Conservation (phyloP, 1,140 invertebrate species). For the Tetragonula clypearis region DNA sequence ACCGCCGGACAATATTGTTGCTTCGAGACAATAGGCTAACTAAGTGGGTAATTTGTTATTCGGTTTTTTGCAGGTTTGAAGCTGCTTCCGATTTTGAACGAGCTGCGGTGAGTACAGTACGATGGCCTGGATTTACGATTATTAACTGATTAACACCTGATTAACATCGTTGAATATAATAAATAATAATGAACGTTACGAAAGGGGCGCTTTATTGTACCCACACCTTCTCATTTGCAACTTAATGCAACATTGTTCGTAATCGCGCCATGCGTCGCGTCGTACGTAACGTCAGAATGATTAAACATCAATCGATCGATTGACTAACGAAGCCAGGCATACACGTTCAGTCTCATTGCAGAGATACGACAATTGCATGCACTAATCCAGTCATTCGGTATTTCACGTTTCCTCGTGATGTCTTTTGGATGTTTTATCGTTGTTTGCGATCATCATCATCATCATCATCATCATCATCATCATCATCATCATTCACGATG, state of each 20-base stretch:
- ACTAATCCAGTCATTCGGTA: constrained; percentile 52
- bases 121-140: constrained; percentile 45
- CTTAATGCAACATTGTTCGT: constrained; percentile 50
- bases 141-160: constrained; percentile 67
- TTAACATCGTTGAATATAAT: constrained; percentile 66
- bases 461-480: too few species aligned
- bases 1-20: too few species aligned
- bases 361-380: constrained; percentile 45
- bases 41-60: neutral
- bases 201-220: constrained; percentile 66
- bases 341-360: neutral
- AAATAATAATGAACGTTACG: constrained; percentile 67
- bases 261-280: constrained; percentile 33
- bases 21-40: neutral
- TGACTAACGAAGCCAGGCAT: constrained; percentile 42
- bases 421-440: neutral
- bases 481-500: too few species aligned
- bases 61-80: constrained; percentile 88
- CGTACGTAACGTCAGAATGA: constrained; percentile 9
- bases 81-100: constrained; percentile 90
- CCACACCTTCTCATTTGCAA: constrained; percentile 58
- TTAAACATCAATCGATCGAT: constrained; percentile 47
- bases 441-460: neutral
- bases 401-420: neutral
- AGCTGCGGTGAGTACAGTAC: constrained; percentile 87